Evolutionary conservation across 1,140 invertebrate genomes (phyloP), one percentile per base, ranked within the genome.

Genomic region (Drosophila miranda): DNA sequence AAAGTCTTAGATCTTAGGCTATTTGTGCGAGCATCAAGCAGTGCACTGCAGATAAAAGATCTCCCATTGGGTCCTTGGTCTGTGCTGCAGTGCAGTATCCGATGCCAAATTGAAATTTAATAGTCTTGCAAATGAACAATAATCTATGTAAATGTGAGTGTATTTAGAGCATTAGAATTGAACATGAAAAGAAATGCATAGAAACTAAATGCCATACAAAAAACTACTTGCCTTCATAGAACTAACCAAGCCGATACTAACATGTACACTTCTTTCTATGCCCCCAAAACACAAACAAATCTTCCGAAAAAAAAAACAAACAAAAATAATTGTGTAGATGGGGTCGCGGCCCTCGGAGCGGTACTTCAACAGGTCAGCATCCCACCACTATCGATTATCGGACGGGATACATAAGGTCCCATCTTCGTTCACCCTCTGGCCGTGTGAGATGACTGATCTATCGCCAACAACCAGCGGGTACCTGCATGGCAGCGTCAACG

Each of bases 341-440:
- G 90, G 90, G 90, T 89, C 90, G 90, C 78, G 90, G 90, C 89
- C 90, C 90, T 89, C 90, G 89, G 89, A 89, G 86, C 90, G 90
- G 90, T 86, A 89, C 89, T 82, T 81, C 89, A 90, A 77, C 80
- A 84, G 91, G 91, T 90, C 91, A 90, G 80, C 91, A 89, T 92
- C 91, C 91, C 86, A 91, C 89, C 89, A 91, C 90, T 91, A 92
- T 91, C 77, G 91, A 96, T 92, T 96, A 96, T 93, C 94, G 96
- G 84, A 98, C 96, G 49, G 96, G 96, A 62, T 97, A 97, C 91
- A 97, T 97, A 89, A 94, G 96, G 79, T 97, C 96, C 57, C 96
- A 97, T 92, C 93, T 97, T 79, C 94, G 96, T 51, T 97, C 96
- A 82, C 96, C 96, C 43, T 97, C 96, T 84, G 89, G 89, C 87